Conservation (phyloP, 1,140 invertebrate genomes). For the Cotesia typhae region DNA sequence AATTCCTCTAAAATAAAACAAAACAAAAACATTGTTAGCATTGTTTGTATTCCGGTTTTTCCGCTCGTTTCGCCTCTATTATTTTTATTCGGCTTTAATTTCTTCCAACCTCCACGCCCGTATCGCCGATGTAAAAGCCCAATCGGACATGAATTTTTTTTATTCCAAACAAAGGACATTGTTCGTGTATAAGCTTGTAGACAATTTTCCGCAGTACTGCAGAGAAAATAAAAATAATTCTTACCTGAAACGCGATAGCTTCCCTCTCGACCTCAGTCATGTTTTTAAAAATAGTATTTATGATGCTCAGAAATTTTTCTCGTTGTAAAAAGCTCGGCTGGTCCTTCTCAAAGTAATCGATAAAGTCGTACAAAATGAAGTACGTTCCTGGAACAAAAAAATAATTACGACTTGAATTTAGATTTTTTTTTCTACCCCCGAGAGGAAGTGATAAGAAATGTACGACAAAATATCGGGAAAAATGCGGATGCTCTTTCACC, state of each 20-base stretch:
- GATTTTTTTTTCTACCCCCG: no score
- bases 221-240: conserved; percentile 35
- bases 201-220: conserved; percentile 2
- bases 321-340: conserved; percentile 79
- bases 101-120: no score
- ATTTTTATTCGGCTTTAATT: no score
- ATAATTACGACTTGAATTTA: conserved; percentile 78
- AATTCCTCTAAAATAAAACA: no score
- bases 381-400: conserved; percentile 98
- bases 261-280: conserved; percentile 83
- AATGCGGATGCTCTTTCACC: conserved; percentile 19
- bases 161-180: no score
- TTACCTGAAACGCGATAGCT: conserved; percentile 90
- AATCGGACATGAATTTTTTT: neutral
- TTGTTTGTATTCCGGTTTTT: no score
- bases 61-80: no score
- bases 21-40: no score
- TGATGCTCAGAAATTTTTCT: conserved; percentile 85
- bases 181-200: neutral
- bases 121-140: no score
- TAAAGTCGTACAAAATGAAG: conserved; percentile 90
- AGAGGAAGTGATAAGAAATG: neutral
- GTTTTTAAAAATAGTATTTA: conserved; percentile 88
- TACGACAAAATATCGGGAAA: neutral
- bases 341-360: conserved; percentile 89